Conservation (phyloP, 2,113 vertebrate species). For the Notothenia rossii region DNA sequence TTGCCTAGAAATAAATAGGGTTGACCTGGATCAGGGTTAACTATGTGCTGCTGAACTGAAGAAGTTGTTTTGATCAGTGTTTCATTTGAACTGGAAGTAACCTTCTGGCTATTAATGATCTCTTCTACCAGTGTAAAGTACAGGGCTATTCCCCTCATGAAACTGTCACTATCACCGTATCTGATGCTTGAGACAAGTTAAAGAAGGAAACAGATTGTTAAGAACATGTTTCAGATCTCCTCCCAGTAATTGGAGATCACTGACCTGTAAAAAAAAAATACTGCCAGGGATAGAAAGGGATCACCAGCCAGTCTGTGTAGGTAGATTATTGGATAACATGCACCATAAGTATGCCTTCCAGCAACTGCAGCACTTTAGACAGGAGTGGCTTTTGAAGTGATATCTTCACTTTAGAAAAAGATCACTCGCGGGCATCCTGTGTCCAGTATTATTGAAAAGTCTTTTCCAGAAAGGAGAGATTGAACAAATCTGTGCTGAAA, state of each 20-base stretch:
- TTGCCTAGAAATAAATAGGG: constrained; percentile 6
- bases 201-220: constrained; percentile 39
- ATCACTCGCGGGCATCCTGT: constrained; percentile 20
- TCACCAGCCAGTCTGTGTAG: constrained; percentile 21
- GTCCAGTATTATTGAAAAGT: not conserved
- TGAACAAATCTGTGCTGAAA: not conserved
- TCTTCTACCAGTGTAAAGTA: not conserved
- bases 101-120: constrained; percentile 21
- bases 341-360: constrained; percentile 43
- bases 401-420: constrained; percentile 24
- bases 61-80: not conserved
- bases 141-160: constrained; percentile 2
- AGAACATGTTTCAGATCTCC: constrained; percentile 41
- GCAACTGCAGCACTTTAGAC: constrained; percentile 30
- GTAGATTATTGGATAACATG: constrained; percentile 41
- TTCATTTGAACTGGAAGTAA: not conserved
- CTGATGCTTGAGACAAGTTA: constrained; percentile 11
- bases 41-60: not conserved
- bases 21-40: not conserved
- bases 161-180: constrained; percentile 14
- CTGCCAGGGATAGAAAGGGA: constrained; percentile 28
- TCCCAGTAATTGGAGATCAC: constrained; percentile 53
- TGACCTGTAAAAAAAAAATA: constrained; percentile 56
- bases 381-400: constrained; percentile 34
- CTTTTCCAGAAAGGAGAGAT: not conserved